Conservation (phyloP, 2,113 vertebrate genomes). For the Athene noctua region DNA sequence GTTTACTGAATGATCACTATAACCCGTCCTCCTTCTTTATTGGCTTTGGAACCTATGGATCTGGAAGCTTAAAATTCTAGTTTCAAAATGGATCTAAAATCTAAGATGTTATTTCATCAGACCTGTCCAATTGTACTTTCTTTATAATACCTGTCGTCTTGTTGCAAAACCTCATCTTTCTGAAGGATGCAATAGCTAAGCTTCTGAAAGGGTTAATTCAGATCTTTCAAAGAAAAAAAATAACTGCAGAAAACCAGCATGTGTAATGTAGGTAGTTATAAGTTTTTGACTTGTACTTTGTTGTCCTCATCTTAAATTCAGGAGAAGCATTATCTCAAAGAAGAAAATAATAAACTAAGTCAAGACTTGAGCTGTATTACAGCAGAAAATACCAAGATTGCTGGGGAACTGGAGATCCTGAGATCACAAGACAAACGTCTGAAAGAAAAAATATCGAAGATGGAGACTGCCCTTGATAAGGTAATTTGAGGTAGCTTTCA, state of each 20-base stretch:
- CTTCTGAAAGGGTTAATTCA: neutral
- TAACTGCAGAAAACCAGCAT: neutral
- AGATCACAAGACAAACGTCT: conserved; percentile 73
- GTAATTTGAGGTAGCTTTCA: conserved; percentile 73
- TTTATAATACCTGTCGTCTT: neutral
- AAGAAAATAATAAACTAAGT: conserved; percentile 72
- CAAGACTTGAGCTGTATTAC: conserved; percentile 68
- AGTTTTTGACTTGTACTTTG: neutral
- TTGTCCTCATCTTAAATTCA: conserved; percentile 37
- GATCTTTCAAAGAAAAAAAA: neutral
- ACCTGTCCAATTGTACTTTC: neutral
- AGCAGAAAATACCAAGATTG: conserved; percentile 78
- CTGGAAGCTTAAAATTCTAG: neutral
- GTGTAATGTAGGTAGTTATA: neutral
- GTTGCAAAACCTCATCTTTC: neutral
- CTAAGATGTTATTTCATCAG: neutral
- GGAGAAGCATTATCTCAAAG: conserved; percentile 79
- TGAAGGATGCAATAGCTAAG: neutral
- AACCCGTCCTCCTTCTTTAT: neutral
- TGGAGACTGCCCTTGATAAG: conserved; percentile 85
- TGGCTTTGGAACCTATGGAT: neutral
- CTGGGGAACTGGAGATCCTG: conserved; percentile 74
- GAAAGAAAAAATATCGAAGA: conserved; percentile 72
- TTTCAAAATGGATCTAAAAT: neutral
- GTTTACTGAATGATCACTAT: neutral